phyloP scores from a whole-genome alignment of 2,888 invertebrate genomes.

The Tipula vernalis region DNA sequence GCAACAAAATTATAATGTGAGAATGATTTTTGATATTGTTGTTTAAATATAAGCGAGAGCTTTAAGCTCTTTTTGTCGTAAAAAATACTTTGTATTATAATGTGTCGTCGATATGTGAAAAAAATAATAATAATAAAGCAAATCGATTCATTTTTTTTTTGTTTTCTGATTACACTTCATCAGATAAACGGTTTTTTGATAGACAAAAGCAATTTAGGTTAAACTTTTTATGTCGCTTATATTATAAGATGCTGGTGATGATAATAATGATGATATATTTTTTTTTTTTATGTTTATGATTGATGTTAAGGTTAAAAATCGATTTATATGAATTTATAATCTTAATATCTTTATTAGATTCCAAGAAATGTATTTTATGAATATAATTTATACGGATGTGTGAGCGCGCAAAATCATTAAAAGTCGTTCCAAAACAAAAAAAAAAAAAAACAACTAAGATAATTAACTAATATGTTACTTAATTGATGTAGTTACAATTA shows the following conservation, averaged over 20 bases:
- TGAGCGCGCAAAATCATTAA: background rate
- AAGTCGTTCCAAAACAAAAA: background rate
- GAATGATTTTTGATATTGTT: background rate
- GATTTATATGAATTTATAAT: background rate
- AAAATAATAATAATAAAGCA: background rate
- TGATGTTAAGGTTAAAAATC: slow-evolving; percentile 4
- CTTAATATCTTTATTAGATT: background rate
- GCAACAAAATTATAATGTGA: background rate
- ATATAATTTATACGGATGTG: background rate
- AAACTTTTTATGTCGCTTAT: background rate
- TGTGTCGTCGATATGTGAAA: background rate
- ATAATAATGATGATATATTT: background rate
- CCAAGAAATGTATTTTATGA: background rate
- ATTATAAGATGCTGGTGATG: background rate
- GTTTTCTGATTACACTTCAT: background rate
- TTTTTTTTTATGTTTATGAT: background rate
- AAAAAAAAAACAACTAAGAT: background rate
- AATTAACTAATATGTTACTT: background rate
- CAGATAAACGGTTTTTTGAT: background rate
- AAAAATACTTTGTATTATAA: background rate
- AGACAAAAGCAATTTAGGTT: slow-evolving; percentile 4
- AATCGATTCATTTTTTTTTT: background rate
- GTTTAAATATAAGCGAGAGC: background rate
- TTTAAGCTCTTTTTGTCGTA: background rate
- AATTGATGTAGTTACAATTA: background rate